These are phyloP conservation scores for Poeciliopsis infans DNA, from an alignment of 2,797 vertebrate species.

Conservation along the genomic window DNA sequence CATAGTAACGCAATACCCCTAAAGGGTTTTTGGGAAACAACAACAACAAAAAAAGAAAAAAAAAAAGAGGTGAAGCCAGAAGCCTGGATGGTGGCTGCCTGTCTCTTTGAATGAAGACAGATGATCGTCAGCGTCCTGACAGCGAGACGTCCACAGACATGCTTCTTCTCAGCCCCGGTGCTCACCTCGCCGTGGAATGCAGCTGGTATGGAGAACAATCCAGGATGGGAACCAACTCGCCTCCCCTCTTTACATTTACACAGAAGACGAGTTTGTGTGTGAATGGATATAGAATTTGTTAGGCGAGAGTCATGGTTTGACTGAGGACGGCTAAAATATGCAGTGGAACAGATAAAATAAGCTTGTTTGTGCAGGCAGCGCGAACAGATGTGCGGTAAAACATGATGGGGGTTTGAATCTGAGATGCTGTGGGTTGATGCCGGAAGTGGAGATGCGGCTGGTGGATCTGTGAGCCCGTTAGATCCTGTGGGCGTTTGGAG, in stretches of 20 bases:
- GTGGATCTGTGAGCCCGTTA: constrained; percentile 1
- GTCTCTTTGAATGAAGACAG: constrained; percentile 61
- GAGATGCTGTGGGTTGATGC: constrained; percentile 16
- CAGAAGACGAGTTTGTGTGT: constrained; percentile 20
- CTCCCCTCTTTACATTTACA: constrained; percentile 31
- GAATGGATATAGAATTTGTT: constrained; percentile 31
- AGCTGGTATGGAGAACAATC: constrained; percentile 50
- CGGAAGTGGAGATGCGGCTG: neutral
- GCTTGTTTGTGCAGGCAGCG: constrained; percentile 54
- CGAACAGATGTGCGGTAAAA: constrained; percentile 6
- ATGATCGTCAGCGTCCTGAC: constrained; percentile 59
- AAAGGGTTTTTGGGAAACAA: constrained; percentile 21
- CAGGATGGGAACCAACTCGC: constrained; percentile 71
- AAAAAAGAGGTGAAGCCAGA: neutral
- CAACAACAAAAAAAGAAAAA: neutral
- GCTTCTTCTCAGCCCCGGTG: constrained; percentile 56
- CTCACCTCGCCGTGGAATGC: constrained; percentile 69
- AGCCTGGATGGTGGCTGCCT: constrained; percentile 18
- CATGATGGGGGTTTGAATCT: constrained; percentile 17
- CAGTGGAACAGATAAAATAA: constrained; percentile 60
- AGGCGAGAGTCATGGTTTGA: constrained; percentile 37
- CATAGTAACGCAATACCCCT: neutral
- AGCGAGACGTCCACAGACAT: constrained; percentile 69
- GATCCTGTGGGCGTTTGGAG: neutral
- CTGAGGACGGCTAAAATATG: constrained; percentile 51